phyloP scores from a whole-genome alignment of 2,113 vertebrate species.

The Cromileptes altivelis region DNA sequence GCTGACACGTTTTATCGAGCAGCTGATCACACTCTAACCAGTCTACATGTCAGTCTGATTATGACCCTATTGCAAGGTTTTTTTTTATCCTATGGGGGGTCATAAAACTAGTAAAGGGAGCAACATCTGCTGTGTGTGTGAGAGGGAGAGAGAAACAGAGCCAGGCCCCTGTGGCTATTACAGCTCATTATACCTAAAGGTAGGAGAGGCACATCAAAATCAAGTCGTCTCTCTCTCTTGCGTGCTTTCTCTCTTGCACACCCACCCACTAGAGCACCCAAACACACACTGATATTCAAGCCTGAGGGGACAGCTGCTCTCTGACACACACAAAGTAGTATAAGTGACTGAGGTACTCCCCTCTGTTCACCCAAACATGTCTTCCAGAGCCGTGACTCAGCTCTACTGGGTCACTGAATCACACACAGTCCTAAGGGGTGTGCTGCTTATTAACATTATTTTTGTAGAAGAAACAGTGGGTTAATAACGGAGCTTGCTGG shows the following conservation, averaged over 20 bases:
- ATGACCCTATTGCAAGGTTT: constrained; percentile 1
- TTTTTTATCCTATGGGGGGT: constrained; percentile 1
- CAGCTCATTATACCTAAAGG: constrained; percentile 66
- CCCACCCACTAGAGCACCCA: constrained; percentile 14
- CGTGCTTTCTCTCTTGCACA: not conserved
- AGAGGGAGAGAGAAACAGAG: constrained; percentile 26
- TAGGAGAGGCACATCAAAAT: constrained; percentile 41
- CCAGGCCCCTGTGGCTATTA: constrained; percentile 42
- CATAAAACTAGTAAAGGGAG: constrained; percentile 35
- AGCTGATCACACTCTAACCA: constrained; percentile 14
- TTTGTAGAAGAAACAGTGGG: constrained; percentile 17
- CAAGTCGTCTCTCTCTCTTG: not conserved
- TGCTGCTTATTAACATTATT: constrained; percentile 37
- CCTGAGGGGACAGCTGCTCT: constrained; percentile 69
- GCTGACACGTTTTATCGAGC: constrained; percentile 1
- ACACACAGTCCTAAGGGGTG: constrained; percentile 33
- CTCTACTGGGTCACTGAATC: constrained; percentile 40
- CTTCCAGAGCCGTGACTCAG: constrained; percentile 48
- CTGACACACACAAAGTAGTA: constrained; percentile 54
- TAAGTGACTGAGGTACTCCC: constrained; percentile 47
- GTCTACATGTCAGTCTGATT: constrained; percentile 34
- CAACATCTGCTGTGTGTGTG: constrained; percentile 40
- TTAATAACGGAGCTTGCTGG: constrained; percentile 14
- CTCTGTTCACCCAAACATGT: constrained; percentile 33
- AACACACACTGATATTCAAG: constrained; percentile 34